Percentiles rank a stretch among this genome's conserved stretches.
These are phyloP conservation scores for Gavia stellata DNA, from an alignment of 2,113 vertebrate species.

Conservation along the genomic window DNA sequence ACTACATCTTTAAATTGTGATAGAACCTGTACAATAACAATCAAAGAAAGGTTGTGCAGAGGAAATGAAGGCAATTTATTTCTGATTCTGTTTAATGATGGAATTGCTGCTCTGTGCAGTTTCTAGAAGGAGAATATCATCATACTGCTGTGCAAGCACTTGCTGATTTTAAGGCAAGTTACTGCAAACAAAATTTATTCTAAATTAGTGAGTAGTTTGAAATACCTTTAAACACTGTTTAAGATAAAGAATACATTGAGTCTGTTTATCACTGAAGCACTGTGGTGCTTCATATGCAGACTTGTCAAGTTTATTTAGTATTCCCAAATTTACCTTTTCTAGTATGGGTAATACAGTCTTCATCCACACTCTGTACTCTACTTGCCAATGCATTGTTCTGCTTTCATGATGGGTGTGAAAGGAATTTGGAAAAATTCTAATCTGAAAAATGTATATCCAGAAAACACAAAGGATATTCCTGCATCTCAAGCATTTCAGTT, in stretches of 20 bases:
- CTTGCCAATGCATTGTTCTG: not conserved
- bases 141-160: not conserved
- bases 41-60: not conserved
- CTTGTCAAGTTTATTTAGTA: not conserved
- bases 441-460: not conserved
- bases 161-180: not conserved
- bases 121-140: not conserved
- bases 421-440: not conserved
- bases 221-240: not conserved
- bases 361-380: not conserved
- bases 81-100: slow-evolving; percentile 3
- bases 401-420: not conserved
- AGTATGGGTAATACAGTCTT: not conserved
- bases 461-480: not conserved
- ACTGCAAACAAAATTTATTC: not conserved
- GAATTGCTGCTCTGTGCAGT: slow-evolving; percentile 2
- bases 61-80: slow-evolving; percentile 3
- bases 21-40: not conserved
- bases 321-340: not conserved
- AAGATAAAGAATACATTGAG: not conserved
- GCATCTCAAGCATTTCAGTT: not conserved
- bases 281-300: not conserved
- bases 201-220: not conserved
- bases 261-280: not conserved
- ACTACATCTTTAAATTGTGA: not conserved